These are phyloP conservation scores for Bimastos eiseni DNA, from an alignment of 2,888 invertebrate genomes.

Conservation along the genomic window DNA sequence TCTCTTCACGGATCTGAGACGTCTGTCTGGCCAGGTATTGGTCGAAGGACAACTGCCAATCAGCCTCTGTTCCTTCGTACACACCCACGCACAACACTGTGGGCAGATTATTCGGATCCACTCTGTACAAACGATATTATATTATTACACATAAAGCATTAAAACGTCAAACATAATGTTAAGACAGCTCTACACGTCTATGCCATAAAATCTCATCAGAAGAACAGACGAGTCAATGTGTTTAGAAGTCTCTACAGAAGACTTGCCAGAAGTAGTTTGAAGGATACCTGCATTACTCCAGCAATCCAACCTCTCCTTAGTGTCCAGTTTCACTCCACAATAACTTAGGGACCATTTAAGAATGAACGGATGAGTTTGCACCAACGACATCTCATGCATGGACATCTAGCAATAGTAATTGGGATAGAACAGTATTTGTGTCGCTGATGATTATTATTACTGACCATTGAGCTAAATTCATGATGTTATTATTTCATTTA, in stretches of 20 bases:
- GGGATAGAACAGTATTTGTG: neutral
- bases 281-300: neutral
- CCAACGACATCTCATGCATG: neutral
- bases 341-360: neutral
- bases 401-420: neutral
- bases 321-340: neutral
- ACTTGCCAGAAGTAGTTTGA: neutral
- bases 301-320: neutral
- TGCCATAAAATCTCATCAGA: too few species aligned
- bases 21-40: conserved; percentile 8
- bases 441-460: neutral
- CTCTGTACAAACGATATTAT: conserved; percentile 26
- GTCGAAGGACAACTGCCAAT: conserved; percentile 23
- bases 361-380: neutral
- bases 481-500: neutral
- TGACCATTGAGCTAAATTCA: too few species aligned
- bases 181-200: too few species aligned
- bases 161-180: neutral
- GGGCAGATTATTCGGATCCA: conserved; percentile 32
- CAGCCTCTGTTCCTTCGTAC: neutral
- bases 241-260: too few species aligned
- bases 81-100: conserved; percentile 29
- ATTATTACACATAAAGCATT: too few species aligned
- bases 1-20: conserved; percentile 24
- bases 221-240: neutral